Conservation (phyloP, 2,888 invertebrate species). For the Sphecodes monilicornis region DNA sequence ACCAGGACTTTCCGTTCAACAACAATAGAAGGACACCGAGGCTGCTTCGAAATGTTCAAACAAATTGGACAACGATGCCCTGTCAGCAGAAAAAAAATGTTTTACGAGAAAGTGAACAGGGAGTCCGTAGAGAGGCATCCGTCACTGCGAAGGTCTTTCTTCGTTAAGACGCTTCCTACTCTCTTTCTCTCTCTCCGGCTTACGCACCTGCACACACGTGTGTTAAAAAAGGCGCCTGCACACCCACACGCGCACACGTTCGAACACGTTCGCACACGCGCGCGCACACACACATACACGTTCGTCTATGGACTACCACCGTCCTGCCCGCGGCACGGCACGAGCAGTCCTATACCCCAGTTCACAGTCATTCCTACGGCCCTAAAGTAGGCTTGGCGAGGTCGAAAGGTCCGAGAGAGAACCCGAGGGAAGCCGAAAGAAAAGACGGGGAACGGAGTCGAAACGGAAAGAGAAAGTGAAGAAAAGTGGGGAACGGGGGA, state of each 20-base stretch:
- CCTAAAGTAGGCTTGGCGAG: conserved; percentile 51
- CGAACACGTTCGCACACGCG: conserved; percentile 14
- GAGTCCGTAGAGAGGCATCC: conserved; percentile 33
- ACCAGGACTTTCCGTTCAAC: not conserved
- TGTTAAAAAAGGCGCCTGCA: conserved; percentile 63
- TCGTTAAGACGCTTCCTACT: conserved; percentile 72
- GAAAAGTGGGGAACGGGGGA: conserved; percentile 26
- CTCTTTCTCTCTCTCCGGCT: conserved; percentile 60
- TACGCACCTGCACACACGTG: conserved; percentile 73
- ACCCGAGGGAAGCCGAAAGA: conserved; percentile 46
- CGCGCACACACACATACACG: conserved; percentile 31
- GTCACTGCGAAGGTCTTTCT: conserved; percentile 65
- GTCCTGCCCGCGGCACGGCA: conserved; percentile 68
- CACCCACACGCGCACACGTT: conserved; percentile 38
- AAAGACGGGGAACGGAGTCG: conserved; percentile 34
- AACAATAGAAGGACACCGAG: not conserved
- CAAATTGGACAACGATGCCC: not conserved
- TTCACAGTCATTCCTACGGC: conserved; percentile 72
- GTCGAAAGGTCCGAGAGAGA: conserved; percentile 41
- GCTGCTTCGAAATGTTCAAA: not conserved
- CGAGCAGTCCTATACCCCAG: conserved; percentile 76
- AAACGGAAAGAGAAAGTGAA: conserved; percentile 51
- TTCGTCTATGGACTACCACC: conserved; percentile 61
- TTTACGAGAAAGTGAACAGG: conserved; percentile 15
- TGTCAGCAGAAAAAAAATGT: not conserved